Conservation (phyloP, 2,888 invertebrate genomes). For the Polyommatus iphigenia region DNA sequence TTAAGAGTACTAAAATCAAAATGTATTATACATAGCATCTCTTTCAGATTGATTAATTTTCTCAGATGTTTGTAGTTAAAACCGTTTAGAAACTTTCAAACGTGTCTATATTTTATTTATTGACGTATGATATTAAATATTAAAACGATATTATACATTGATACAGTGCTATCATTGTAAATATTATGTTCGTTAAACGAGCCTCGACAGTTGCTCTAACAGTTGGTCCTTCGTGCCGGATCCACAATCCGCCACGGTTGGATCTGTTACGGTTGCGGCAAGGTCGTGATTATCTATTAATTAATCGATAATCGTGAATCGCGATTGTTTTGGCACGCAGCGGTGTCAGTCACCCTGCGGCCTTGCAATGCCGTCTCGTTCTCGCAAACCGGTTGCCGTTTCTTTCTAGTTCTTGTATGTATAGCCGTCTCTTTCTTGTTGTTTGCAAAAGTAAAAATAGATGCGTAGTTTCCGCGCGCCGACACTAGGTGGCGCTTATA, state of each 20-base stretch:
- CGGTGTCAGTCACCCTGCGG: constrained; percentile 73
- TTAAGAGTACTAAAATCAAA: no score
- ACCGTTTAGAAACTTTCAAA: no score
- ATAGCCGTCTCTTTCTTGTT: constrained; percentile 47
- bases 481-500: constrained; percentile 16
- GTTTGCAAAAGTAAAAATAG: constrained; percentile 30
- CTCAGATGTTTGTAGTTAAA: no score
- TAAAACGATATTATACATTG: no score
- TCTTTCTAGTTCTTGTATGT: constrained; percentile 36
- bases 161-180: no score
- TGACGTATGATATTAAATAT: no score
- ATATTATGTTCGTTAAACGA: neutral
- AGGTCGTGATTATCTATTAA: constrained; percentile 52
- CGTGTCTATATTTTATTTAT: no score
- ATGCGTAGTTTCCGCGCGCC: neutral
- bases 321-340: constrained; percentile 66
- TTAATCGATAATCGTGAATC: constrained; percentile 61
- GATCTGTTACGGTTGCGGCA: constrained; percentile 52
- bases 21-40: no score
- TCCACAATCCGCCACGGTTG: constrained; percentile 48
- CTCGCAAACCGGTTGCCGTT: constrained; percentile 46
- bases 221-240: constrained; percentile 44
- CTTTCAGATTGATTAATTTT: no score
- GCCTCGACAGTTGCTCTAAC: neutral
- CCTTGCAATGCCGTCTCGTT: constrained; percentile 74